Base-by-base conservation (phyloP, 2,888 invertebrate genomes). In the Pheosia tremula region DNA sequence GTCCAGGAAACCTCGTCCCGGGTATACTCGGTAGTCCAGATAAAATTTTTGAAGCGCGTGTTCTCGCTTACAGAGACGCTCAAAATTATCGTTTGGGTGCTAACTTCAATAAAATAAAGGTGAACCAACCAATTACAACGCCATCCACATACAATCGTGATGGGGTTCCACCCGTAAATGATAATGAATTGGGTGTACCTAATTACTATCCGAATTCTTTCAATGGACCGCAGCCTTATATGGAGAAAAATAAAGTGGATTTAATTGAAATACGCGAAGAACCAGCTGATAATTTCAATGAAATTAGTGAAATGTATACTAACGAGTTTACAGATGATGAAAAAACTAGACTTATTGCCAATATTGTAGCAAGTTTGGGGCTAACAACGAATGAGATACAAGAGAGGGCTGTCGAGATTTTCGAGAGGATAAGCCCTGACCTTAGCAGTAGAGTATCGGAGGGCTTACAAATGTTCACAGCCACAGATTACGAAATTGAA, bases 21-120 rank as follows among this genome's bases (percentile, higher is more conserved):
- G 98, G 98, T 52, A 97, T 98, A 71, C 97, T 97, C 76, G 95
- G 98, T 5, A 97, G 97, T 52, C 97, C 97, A 0, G 98, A 98
- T 84, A 98, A 97, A 87, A 96, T 98, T 95, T 95, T 98, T 62
- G 95, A 96, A 85, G 97, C 97, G 8, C 95, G 98, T 63, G 92
- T 97, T 0, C 96, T 98, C 82, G 94, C 97, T 0, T 98, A 99
- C 82, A 95, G 96, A 1, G 98, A 98, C 86, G 97, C 99, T 0
- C 98, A 98, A 79, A 76, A 84, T 60, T 86, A 95, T 95, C 9
- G 98, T 97, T 88, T 99, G 77, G 99, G 99, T 8, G 94, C 97
- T 7, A 99, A 99, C 91, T 97, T 96, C 84, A 94, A 97, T 69
- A 98, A 98, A 83, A 94, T 99, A 50, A 97, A 98, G 0, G 98